Evolutionary conservation across 2,113 vertebrate species (phyloP).

Genomic region (Percopsis transmontana): DNA sequence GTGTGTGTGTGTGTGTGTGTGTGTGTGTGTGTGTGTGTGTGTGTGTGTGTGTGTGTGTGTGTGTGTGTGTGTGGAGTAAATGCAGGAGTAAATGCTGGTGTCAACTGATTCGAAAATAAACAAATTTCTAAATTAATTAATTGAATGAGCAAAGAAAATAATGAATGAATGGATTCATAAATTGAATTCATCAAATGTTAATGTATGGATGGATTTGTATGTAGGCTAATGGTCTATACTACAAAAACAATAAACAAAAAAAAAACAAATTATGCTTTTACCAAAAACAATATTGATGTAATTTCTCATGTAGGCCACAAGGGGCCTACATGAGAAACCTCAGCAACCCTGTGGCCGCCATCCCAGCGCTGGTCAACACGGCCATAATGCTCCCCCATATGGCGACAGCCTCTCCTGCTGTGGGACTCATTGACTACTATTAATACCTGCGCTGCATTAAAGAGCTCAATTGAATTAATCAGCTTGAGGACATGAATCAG

Average conservation of each 20-base stretch:
- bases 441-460: conserved; percentile 57
- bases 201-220: no score
- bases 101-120: conserved; percentile 25
- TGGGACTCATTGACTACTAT: conserved; percentile 53
- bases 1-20: conserved; percentile 19
- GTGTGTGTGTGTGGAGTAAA: conserved; percentile 16
- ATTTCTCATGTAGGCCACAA: no score
- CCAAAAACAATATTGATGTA: no score
- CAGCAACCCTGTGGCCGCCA: conserved; percentile 5
- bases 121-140: conserved; percentile 17
- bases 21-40: conserved; percentile 28
- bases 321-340: conserved; percentile 35
- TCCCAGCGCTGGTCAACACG: conserved; percentile 1
- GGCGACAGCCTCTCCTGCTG: conserved; percentile 59
- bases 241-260: no score
- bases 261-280: no score
- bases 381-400: conserved; percentile 58
- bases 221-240: no score
- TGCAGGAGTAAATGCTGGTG: conserved; percentile 45
- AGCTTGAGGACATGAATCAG: conserved; percentile 70
- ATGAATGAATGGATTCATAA: no score
- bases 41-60: conserved; percentile 16
- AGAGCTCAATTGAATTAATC: conserved; percentile 68
- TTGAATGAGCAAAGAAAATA: conserved; percentile 26
- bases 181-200: no score